Conservation (phyloP, 2,113 vertebrate species). For the Prolemur simus region DNA sequence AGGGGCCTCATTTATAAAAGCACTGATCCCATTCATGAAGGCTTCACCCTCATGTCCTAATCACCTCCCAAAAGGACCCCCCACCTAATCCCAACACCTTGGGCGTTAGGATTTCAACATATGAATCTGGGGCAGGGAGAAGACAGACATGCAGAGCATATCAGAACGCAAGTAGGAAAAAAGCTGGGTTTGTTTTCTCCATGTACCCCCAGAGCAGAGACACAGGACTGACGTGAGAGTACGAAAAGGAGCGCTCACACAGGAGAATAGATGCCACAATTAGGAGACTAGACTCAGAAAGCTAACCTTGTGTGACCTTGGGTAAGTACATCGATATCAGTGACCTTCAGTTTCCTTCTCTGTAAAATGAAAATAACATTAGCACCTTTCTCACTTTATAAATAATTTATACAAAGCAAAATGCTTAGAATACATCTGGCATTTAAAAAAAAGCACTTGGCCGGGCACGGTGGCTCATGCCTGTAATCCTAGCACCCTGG, state of each 20-base stretch:
- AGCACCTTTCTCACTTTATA: background rate
- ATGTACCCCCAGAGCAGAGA: background rate
- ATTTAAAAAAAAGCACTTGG: background rate
- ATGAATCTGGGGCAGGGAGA: background rate
- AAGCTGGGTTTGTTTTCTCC: background rate
- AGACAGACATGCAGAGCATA: background rate
- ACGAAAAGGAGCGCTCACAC: background rate
- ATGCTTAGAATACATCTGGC: background rate
- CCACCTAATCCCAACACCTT: background rate
- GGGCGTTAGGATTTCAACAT: background rate
- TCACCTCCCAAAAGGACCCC: background rate
- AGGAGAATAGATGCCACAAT: accelerated
- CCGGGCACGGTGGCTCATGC: too few relatives aligned
- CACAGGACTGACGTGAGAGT: background rate
- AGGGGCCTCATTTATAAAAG: background rate
- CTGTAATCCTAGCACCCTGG: too few relatives aligned
- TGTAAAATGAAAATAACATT: background rate
- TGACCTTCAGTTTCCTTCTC: background rate
- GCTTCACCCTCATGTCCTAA: too few relatives aligned
- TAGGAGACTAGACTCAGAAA: background rate
- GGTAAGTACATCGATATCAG: background rate
- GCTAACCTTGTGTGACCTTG: background rate
- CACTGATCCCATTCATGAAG: background rate
- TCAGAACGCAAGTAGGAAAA: background rate
- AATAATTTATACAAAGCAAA: background rate